Base-by-base conservation (phyloP, 2,113 vertebrate genomes). In the Protobothrops mucrosquamatus region DNA sequence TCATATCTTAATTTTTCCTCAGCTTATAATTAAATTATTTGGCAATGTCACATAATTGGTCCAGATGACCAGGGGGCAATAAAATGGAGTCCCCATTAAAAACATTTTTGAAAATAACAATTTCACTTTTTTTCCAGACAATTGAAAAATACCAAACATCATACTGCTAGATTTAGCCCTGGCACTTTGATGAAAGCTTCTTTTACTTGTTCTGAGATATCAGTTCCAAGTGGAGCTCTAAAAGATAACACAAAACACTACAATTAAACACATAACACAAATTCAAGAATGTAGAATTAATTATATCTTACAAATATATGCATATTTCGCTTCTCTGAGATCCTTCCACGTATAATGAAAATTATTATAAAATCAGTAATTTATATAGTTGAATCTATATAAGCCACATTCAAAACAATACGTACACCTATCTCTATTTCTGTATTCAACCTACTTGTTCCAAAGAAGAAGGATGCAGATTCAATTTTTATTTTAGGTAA, bases 171-270 rank as follows among this genome's bases (percentile, higher is more conserved):
- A 96, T 97, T 98, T 94, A 99, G 69, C 55, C 14, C 81, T 24
- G 98, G 98, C 39, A 99, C 85, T 95, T 96, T 98, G 96, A 99
- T 99, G 11, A 97, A 97, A 48, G 98, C 98, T 61, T 98, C 97
- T 97, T 95, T 98, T 93, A 99, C 99, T 95, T 98, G 97, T 89
- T 98, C 97, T 74, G 98, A 98, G 95, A 99, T 98, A 96, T 99
- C 98, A 89, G 96, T 94, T 94, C 99, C 99, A 94, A 99, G 98
- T 3, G 97, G 98, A 90, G 98, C 98, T 96, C 99, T 99, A 94
- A 20, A 96, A 95, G 96, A 94, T 6, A 95, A 89, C 0, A 46
- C 20, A 43, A 87, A 89, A 43, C 57, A 0, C 20, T 43, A 39
- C 43, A 81, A 48, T 29, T 74, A 18, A 81, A 43, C 18, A 43